A percentile compares a stretch with the other conserved stretches of the same genome.
phyloP scores from a whole-genome alignment of 1,140 invertebrate species.

The Ericerus pela region DNA sequence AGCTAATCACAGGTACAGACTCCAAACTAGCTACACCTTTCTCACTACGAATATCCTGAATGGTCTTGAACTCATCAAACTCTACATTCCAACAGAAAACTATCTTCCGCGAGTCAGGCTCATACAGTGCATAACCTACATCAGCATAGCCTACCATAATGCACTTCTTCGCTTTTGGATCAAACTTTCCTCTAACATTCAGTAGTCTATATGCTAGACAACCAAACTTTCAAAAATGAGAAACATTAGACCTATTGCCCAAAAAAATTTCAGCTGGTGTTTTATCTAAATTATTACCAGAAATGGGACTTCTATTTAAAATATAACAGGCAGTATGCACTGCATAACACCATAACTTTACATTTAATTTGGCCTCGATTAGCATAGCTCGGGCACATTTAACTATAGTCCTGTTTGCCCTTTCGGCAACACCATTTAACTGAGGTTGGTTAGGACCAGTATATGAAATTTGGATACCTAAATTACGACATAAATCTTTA shows the following conservation, averaged over 20 bases:
- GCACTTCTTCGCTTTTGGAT: conserved; percentile 21
- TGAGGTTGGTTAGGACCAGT: background rate
- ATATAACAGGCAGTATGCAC: conserved; percentile 17
- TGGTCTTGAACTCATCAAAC: background rate
- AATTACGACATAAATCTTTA: background rate
- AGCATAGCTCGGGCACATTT: conserved; percentile 18
- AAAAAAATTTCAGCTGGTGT: conserved; percentile 21
- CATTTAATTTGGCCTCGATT: conserved; percentile 8
- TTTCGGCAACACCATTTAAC: conserved; percentile 13
- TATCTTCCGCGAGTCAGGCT: background rate
- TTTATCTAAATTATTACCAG: background rate
- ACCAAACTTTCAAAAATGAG: conserved; percentile 26
- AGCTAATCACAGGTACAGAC: too few species aligned
- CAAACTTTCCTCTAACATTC: conserved; percentile 19
- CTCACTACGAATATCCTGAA: too few species aligned
- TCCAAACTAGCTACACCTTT: too few species aligned
- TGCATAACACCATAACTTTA: conserved; percentile 18
- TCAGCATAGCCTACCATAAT: conserved; percentile 25
- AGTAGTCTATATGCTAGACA: conserved; percentile 19
- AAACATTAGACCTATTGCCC: conserved; percentile 17
- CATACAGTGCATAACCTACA: background rate
- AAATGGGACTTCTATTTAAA: conserved; percentile 14
- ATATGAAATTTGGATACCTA: background rate
- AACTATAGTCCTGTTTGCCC: conserved; percentile 17
- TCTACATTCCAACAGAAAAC: background rate